phyloP scores from a whole-genome alignment of 2,797 vertebrate species.

The Oophaga sylvatica region DNA sequence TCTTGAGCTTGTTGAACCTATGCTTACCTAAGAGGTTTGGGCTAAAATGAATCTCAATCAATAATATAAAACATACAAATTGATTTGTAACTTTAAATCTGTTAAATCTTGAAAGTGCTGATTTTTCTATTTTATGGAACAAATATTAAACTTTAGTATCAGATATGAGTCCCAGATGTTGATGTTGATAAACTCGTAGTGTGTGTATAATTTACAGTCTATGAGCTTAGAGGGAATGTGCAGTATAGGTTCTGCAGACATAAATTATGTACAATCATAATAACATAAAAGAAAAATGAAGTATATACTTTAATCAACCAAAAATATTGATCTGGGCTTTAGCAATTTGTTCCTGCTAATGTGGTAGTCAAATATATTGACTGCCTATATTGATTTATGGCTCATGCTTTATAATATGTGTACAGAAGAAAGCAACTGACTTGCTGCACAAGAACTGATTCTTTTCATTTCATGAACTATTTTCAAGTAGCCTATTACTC shows the following conservation, averaged over 20 bases:
- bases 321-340: conserved; percentile 46
- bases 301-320: conserved; percentile 53
- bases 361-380: conserved; percentile 54
- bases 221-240: conserved; percentile 4
- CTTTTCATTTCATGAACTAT: neutral
- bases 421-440: neutral
- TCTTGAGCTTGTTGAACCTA: too few species aligned
- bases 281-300: conserved; percentile 41
- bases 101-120: neutral
- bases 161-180: neutral
- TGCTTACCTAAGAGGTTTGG: too few species aligned
- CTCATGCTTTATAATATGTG: conserved; percentile 15
- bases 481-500: neutral
- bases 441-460: neutral
- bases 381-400: conserved; percentile 52
- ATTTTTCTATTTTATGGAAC: neutral
- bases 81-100: too few species aligned
- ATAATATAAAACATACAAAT: too few species aligned
- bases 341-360: conserved; percentile 51
- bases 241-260: neutral
- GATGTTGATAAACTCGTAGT: neutral
- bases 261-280: conserved; percentile 35
- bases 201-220: neutral
- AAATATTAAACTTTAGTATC: neutral
- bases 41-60: too few species aligned